Conservation (phyloP, 2,113 vertebrate species). For the Oryzias curvinotus region DNA sequence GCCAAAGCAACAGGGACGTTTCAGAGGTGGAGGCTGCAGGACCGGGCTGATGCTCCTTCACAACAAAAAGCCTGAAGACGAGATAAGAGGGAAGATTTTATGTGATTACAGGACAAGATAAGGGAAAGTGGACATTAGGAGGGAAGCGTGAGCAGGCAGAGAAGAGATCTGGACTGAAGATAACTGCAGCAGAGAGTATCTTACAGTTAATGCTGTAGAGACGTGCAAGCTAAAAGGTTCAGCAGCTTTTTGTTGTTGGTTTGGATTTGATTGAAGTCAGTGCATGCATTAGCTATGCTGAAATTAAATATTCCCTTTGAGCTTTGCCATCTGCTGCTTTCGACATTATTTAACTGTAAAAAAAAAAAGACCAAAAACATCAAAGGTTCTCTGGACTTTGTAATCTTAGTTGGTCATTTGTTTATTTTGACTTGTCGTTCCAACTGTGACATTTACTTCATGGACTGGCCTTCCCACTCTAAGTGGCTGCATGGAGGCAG, state of each 20-base stretch:
- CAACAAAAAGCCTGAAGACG: constrained; percentile 20
- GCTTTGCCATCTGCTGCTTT: neutral
- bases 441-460: neutral
- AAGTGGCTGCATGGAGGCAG: neutral
- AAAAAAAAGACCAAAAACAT: neutral
- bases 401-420: neutral
- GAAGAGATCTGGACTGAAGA: constrained; percentile 4
- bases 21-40: constrained; percentile 18
- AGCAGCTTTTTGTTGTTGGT: neutral
- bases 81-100: constrained; percentile 34
- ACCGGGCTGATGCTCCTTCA: constrained; percentile 25
- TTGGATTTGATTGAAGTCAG: neutral
- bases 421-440: neutral
- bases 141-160: constrained; percentile 10
- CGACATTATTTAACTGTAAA: neutral
- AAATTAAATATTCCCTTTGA: constrained; percentile 4
- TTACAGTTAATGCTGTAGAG: no score
- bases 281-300: neutral
- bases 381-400: neutral
- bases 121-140: constrained; percentile 41
- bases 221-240: neutral
- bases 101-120: constrained; percentile 49
- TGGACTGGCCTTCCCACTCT: neutral
- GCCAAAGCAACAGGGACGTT: constrained; percentile 1
- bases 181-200: neutral